Percentiles rank a stretch among this genome's conserved stretches.
Conservation (phyloP, 1,140 invertebrate genomes). For the Helicoverpa armigera region DNA sequence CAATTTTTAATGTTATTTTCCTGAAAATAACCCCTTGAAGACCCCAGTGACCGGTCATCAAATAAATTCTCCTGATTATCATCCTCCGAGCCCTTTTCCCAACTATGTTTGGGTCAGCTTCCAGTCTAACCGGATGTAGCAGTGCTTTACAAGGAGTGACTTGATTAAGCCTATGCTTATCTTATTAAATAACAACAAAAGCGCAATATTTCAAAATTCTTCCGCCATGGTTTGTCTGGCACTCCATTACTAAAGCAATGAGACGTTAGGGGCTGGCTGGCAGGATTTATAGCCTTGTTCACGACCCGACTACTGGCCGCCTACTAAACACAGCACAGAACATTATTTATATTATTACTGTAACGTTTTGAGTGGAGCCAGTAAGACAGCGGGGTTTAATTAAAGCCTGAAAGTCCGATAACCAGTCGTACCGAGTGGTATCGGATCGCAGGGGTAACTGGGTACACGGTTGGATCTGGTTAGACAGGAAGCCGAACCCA, state of each 20-base stretch:
- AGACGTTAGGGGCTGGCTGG: slow-evolving; percentile 24
- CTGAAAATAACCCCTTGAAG: too few relatives aligned
- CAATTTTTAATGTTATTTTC: too few relatives aligned
- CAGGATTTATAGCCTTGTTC: slow-evolving; percentile 19
- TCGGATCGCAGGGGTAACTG: too few relatives aligned
- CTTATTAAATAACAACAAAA: background rate
- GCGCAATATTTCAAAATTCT: background rate
- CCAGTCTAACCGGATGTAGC: too few relatives aligned
- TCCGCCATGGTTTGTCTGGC: background rate
- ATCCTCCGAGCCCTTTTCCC: too few relatives aligned
- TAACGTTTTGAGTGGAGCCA: background rate
- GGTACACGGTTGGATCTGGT: too few relatives aligned
- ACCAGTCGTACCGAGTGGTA: too few relatives aligned
- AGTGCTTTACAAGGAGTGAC: too few relatives aligned
- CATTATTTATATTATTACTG: slow-evolving; percentile 41
- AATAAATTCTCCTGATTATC: background rate
- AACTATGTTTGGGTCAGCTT: too few relatives aligned
- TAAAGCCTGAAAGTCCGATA: background rate
- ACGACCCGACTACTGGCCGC: slow-evolving; percentile 17
- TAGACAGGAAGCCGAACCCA: too few relatives aligned
- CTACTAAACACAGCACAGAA: slow-evolving; percentile 21
- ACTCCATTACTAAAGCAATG: slow-evolving; percentile 30
- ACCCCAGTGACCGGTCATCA: background rate
- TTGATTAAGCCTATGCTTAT: background rate
- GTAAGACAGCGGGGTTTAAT: background rate